These are phyloP conservation scores for Drosophila prostipennis DNA, from an alignment of 2,888 invertebrate genomes.

Conservation along the genomic window DNA sequence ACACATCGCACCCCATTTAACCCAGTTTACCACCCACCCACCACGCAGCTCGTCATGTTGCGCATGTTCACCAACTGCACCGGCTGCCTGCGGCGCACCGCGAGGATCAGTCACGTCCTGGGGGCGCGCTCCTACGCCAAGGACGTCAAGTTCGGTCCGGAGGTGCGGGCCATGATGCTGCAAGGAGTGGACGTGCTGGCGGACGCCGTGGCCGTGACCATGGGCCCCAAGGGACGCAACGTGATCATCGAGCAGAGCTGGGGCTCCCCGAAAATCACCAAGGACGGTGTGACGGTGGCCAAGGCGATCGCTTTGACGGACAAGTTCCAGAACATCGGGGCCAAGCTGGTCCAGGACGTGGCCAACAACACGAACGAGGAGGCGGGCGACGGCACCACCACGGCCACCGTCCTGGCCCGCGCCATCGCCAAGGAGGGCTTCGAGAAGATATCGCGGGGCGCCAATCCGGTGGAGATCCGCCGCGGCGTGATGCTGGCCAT, in stretches of 20 bases:
- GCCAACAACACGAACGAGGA: slow-evolving; percentile 99
- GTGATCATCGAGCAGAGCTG: slow-evolving; percentile 99
- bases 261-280: slow-evolving; percentile 99
- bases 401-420: slow-evolving; percentile 97
- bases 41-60: slow-evolving; percentile 52
- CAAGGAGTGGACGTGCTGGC: slow-evolving; percentile 98
- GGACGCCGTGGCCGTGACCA: slow-evolving; percentile 99
- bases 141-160: slow-evolving; percentile 98
- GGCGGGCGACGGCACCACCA: slow-evolving; percentile 99
- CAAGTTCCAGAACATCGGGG: slow-evolving; percentile 99
- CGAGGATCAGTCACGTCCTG: slow-evolving; percentile 79
- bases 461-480: slow-evolving; percentile 97
- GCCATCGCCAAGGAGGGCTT: slow-evolving; percentile 99
- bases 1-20: neutral
- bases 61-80: slow-evolving; percentile 44
- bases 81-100: slow-evolving; percentile 83
- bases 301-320: slow-evolving; percentile 98
- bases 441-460: slow-evolving; percentile 98
- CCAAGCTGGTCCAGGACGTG: slow-evolving; percentile 98
- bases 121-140: slow-evolving; percentile 90
- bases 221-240: slow-evolving; percentile 99
- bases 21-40: fast-evolving
- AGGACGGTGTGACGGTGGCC: slow-evolving; percentile 99
- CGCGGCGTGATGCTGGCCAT: slow-evolving; percentile 98
- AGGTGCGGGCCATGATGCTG: slow-evolving; percentile 98